These are phyloP conservation scores for Amiota mariae DNA, from an alignment of 2,888 invertebrate species.

Conservation along the genomic window DNA sequence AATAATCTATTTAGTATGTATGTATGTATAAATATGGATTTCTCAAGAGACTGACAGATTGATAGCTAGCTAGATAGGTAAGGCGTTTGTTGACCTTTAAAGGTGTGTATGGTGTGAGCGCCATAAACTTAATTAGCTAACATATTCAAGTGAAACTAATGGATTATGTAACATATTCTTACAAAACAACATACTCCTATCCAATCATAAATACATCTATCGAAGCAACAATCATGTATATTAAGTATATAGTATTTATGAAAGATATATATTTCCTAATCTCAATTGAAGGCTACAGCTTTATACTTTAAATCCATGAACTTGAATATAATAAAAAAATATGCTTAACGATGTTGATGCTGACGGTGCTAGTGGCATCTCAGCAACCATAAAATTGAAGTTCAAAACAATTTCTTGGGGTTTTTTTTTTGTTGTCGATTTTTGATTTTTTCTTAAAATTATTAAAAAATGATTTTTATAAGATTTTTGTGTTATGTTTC, in stretches of 20 bases:
- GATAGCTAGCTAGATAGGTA: no score
- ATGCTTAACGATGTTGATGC: no score
- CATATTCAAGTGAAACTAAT: no score
- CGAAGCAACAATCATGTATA: neutral
- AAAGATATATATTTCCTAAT: slow-evolving; percentile 2
- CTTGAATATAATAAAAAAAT: slow-evolving; percentile 7
- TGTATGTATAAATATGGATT: no score
- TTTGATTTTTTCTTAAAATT: no score
- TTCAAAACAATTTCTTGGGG: no score
- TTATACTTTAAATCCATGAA: slow-evolving; percentile 10
- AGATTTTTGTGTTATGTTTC: slow-evolving; percentile 1
- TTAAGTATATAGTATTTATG: neutral
- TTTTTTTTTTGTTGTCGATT: no score
- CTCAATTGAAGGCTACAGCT: neutral
- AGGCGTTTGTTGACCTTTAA: neutral
- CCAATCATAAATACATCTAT: neutral
- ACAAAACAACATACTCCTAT: neutral
- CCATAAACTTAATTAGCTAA: slow-evolving; percentile 3
- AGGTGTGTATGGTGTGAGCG: neutral
- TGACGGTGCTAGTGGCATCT: no score
- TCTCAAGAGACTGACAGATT: no score
- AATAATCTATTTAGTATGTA: neutral
- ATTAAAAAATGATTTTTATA: neutral
- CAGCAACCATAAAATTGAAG: no score
- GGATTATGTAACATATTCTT: neutral